Evolutionary conservation across 1,140 invertebrate species (phyloP).

Genomic region (Sitophilus oryzae): DNA sequence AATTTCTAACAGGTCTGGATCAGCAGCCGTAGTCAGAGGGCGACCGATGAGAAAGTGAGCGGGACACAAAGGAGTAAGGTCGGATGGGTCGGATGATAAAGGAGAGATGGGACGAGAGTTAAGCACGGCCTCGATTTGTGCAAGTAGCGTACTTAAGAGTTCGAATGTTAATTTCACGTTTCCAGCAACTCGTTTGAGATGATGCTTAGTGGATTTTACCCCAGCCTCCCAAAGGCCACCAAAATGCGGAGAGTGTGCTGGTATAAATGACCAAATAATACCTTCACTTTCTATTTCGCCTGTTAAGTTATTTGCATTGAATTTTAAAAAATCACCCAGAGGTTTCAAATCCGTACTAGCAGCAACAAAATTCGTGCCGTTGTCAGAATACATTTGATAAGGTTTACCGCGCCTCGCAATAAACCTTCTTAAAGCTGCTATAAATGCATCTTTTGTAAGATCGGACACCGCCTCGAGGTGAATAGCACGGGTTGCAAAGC

Average conservation of each 20-base stretch:
- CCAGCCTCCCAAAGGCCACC: conserved; percentile 35
- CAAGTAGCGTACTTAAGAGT: conserved; percentile 32
- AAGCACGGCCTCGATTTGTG: conserved; percentile 25
- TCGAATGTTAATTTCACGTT: conserved; percentile 22
- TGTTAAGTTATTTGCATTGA: neutral
- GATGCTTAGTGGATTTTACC: conserved; percentile 37
- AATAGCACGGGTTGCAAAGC: too few species aligned
- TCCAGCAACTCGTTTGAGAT: conserved; percentile 32
- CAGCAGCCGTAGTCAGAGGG: too few species aligned
- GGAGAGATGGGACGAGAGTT: conserved; percentile 24
- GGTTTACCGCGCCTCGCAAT: conserved; percentile 37
- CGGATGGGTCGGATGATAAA: conserved; percentile 24
- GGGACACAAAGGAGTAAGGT: conserved; percentile 6
- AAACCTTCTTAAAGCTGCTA: conserved; percentile 40
- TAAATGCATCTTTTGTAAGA: conserved; percentile 39
- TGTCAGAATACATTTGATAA: conserved; percentile 38
- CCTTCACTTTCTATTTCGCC: neutral
- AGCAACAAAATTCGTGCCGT: conserved; percentile 42
- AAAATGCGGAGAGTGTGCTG: conserved; percentile 27
- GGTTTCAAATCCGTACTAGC: conserved; percentile 13
- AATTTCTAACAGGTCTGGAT: neutral
- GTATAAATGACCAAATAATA: conserved; percentile 21
- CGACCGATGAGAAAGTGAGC: neutral
- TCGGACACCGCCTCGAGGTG: conserved; percentile 42
- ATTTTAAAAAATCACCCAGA: conserved; percentile 1